phyloP scores from a whole-genome alignment of 1,140 invertebrate genomes.

The Danaus melanippus region DNA sequence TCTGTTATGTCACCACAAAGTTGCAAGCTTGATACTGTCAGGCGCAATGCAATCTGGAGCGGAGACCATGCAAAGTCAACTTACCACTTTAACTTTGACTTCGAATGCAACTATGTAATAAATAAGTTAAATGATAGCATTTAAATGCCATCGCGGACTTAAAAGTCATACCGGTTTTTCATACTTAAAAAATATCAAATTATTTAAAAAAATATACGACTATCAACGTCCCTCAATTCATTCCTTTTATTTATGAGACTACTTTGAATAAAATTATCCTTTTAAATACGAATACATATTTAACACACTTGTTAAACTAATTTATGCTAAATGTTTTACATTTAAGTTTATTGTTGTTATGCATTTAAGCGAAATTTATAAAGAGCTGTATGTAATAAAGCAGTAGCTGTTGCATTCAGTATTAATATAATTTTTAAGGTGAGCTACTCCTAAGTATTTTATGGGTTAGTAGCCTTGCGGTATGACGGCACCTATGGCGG shows the following conservation, averaged over 20 bases:
- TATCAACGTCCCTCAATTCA: not conserved
- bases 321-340: no score
- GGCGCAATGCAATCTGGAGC: slow-evolving; percentile 33
- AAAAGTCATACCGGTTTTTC: no score
- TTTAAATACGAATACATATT: no score
- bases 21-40: slow-evolving; percentile 50
- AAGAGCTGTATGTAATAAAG: not conserved
- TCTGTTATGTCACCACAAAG: slow-evolving; percentile 47
- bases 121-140: slow-evolving; percentile 7
- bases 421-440: slow-evolving; percentile 13
- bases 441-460: slow-evolving; percentile 19
- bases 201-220: not conserved
- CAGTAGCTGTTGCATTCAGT: slow-evolving; percentile 17
- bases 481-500: slow-evolving; percentile 26
- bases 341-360: no score
- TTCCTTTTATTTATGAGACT: no score
- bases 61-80: slow-evolving; percentile 10
- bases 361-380: no score
- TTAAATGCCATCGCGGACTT: no score
- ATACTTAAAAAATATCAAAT: no score
- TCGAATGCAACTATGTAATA: not conserved
- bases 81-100: slow-evolving; percentile 7
- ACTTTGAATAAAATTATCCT: no score
- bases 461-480: slow-evolving; percentile 16
- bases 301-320: no score